Base-by-base conservation (phyloP, 2,888 invertebrate species). In the Choristoneura rosaceana region DNA sequence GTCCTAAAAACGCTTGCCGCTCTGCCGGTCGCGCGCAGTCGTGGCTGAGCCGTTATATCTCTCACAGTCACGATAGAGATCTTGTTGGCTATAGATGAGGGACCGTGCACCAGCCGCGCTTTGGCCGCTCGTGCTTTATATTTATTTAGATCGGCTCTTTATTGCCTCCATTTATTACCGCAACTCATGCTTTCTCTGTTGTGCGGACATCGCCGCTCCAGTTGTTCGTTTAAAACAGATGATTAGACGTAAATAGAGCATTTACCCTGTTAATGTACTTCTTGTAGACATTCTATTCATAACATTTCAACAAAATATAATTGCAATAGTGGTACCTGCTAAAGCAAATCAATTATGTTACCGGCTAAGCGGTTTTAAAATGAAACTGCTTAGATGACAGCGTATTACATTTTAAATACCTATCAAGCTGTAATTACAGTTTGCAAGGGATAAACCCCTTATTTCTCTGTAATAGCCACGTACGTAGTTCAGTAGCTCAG, bases 111-210 rank as follows among this genome's bases (percentile, higher is more conserved):
- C 38, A 41, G 9, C 65, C 33, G 65, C 69, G 74, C 75, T 75
- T 79, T 77, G 79, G 81, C 77, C 76, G 77, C 77, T 70, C 73
- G 75, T 78, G 78, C 75, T 76, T 74, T 74, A 71, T 81, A 81
- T 82, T 83, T 83, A 82, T 83, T 82, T 77, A 80, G 78, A 81
- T 82, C 78, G 74, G 76, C 78, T 82, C 77, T 84, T 82, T 85
- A 85, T 82, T 81, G 77, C 80, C 74, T 74, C 76, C 81, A 85
- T 88, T 86, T 86, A 82, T 76, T 83, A 82, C 77, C 76, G 74
- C 77, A 77, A 81, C 80, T 80, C 82, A 79, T 84, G 83, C 82
- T 84, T 88, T 84, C 84, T 83, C 84, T 81, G 81, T 83, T 83
- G 84, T 81, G 79, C 78, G 74, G 78, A 78, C 80, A 78, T 78